Percentiles rank a stretch among this genome's conserved stretches.
Evolutionary conservation across 2,113 vertebrate genomes (phyloP).

Genomic region (Melozone crissalis): DNA sequence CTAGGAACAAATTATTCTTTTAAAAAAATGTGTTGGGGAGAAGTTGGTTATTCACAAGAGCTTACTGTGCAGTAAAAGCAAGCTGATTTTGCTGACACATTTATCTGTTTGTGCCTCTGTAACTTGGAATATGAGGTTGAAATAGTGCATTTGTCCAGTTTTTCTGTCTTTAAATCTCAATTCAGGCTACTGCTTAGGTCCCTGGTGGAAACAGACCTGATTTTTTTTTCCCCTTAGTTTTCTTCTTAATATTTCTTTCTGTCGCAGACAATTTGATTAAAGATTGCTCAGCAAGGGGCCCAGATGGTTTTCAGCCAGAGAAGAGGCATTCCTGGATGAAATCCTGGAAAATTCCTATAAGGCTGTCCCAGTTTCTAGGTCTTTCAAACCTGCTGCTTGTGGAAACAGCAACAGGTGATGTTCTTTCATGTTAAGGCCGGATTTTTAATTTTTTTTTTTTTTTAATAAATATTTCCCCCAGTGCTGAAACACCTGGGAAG

Average conservation of each 20-base stretch:
- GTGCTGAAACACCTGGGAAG: not conserved
- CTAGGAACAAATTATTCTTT: constrained; percentile 44
- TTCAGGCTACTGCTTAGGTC: not conserved
- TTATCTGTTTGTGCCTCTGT: constrained; percentile 16
- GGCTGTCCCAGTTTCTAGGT: not conserved
- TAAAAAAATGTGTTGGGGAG: not conserved
- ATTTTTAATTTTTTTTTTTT: not conserved
- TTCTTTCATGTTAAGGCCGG: not conserved
- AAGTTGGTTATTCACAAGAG: constrained; percentile 12
- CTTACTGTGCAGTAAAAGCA: constrained; percentile 27
- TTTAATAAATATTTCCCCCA: not conserved
- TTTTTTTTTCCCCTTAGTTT: not conserved
- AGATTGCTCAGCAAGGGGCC: not conserved
- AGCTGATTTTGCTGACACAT: constrained; percentile 18
- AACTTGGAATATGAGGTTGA: not conserved
- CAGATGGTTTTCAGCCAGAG: not conserved
- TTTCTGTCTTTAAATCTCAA: not conserved
- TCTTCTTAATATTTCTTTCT: not conserved
- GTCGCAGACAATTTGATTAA: not conserved
- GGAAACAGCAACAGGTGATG: not conserved
- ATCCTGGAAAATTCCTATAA: constrained; percentile 1
- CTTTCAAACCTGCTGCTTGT: not conserved
- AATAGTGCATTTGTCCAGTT: not conserved
- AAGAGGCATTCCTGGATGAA: not conserved
- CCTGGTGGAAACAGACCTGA: not conserved